Evolutionary conservation across 1,140 invertebrate genomes (phyloP), one percentile per base, ranked within the genome.

Genomic region (Venustaconcha ellipsiformis): DNA sequence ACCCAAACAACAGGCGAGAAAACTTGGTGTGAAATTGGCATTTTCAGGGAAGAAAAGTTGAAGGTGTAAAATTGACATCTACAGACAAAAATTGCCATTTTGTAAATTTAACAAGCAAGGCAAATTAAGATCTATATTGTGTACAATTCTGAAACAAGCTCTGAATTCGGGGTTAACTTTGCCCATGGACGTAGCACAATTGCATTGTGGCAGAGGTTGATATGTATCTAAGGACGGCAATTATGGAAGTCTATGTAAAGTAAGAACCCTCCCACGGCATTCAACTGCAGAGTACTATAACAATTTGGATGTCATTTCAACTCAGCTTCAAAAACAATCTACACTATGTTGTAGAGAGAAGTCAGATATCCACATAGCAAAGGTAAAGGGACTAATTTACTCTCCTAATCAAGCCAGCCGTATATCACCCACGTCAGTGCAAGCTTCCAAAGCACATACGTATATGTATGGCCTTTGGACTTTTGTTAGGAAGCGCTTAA

Each of bases 381-480:
- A 57, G n/a, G 30, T 23, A 59, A 8, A 69, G 1, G n/a, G 56
- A 20, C 62, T 74, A 8, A 23, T 74, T 26, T 30, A 17, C 14
- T 71, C 63, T 14, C 18, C 74, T 56, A 67, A 30, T 63, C 71
- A 80, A 58, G 70, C 72, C 57, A 68, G 77, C 15, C 77, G 76
- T 56, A 62, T 66, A 30, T 71, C 76, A 58, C 57, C 68, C 12
- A 80, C 79, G 76, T 37, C 37, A 74, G 20, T 78, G 79, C 71
- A 80, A 80, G 60, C 18, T 78, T n/a, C 72, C 76, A 30, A 80
- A 80, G 57, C 80, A 82, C 37, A 76, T 81, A 15, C 57, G 77
- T 15, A 15, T 77, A 23, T 72, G 26, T 37, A 74, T 74, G 65
- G 57, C 78, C 20, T 37, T 79, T 8, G 4, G 70, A 55, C 73